phyloP scores from a whole-genome alignment of 1,140 invertebrate genomes.

The Drosophila santomea region DNA sequence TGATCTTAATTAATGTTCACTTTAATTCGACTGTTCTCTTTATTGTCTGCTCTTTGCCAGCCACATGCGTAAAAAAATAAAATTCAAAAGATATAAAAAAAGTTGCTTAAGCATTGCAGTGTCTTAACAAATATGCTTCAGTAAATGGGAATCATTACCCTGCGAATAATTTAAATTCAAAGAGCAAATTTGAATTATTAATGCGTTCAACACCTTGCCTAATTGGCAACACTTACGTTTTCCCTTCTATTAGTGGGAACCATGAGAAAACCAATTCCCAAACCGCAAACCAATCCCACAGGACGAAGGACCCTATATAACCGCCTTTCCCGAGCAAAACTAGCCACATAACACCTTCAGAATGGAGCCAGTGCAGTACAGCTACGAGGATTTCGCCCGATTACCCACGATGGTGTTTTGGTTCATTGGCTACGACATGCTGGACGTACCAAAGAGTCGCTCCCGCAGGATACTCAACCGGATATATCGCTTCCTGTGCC shows the following conservation, averaged over 20 bases:
- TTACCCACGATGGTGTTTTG: slow-evolving; percentile 22
- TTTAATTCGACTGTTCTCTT: slow-evolving; percentile 24
- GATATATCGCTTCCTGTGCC: slow-evolving; percentile 35
- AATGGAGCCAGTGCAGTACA: slow-evolving; percentile 30
- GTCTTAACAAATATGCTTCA: too few relatives aligned
- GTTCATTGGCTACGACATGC: slow-evolving; percentile 43
- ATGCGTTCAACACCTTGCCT: slow-evolving; percentile 9
- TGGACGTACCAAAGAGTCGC: slow-evolving; percentile 1
- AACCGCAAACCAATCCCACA: slow-evolving; percentile 26
- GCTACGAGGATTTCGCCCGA: slow-evolving; percentile 45
- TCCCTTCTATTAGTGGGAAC: background rate
- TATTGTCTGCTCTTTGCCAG: slow-evolving; percentile 20
- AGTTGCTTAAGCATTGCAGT: background rate
- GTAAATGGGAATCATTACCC: background rate
- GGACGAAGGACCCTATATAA: slow-evolving; percentile 37
- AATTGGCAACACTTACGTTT: slow-evolving; percentile 11
- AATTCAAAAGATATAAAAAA: background rate
- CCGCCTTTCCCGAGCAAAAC: too few relatives aligned
- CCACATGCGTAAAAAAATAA: background rate
- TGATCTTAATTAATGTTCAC: slow-evolving; percentile 70
- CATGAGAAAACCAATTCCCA: background rate
- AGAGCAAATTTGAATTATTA: slow-evolving; percentile 11
- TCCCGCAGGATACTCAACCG: background rate
- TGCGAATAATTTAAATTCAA: background rate
- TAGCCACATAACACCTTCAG: slow-evolving; percentile 11